Conservation (phyloP, 2,113 vertebrate species). For the Picathartes gymnocephalus region DNA sequence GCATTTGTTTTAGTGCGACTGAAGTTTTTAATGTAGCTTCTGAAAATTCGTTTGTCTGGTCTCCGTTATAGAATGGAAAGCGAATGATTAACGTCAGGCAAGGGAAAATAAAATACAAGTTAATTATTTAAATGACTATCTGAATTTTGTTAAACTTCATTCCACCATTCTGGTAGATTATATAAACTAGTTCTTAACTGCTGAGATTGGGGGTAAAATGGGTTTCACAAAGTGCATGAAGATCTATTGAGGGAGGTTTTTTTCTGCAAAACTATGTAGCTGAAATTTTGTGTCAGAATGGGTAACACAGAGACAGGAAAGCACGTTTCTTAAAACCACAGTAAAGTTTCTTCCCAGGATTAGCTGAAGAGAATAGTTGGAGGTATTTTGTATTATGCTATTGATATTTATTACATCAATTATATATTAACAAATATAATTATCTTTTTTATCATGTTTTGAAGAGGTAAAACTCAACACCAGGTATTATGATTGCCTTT, state of each 20-base stretch:
- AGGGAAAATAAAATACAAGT: not conserved
- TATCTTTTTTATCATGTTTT: not conserved
- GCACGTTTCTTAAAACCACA: accelerated
- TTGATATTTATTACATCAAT: not conserved
- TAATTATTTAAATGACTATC: not conserved
- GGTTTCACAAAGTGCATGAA: not conserved
- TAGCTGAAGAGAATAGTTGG: not conserved
- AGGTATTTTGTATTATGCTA: not conserved
- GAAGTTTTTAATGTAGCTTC: not conserved
- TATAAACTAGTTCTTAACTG: not conserved
- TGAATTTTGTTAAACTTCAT: not conserved
- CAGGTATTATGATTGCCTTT: not conserved
- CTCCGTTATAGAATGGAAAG: not conserved
- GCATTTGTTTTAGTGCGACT: not conserved
- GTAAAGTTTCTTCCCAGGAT: not conserved
- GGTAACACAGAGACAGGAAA: not conserved
- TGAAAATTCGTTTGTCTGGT: not conserved
- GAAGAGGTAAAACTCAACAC: not conserved
- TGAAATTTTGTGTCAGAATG: not conserved
- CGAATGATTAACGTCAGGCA: not conserved
- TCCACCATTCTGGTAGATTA: not conserved
- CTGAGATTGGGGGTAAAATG: accelerated
- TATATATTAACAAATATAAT: not conserved
- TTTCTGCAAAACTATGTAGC: not conserved
- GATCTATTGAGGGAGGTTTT: not conserved